Percentiles rank a stretch among this genome's conserved stretches.
These are phyloP conservation scores for Brachionus sp. DNA, from an alignment of 1,140 invertebrate species.

Conservation along the genomic window DNA sequence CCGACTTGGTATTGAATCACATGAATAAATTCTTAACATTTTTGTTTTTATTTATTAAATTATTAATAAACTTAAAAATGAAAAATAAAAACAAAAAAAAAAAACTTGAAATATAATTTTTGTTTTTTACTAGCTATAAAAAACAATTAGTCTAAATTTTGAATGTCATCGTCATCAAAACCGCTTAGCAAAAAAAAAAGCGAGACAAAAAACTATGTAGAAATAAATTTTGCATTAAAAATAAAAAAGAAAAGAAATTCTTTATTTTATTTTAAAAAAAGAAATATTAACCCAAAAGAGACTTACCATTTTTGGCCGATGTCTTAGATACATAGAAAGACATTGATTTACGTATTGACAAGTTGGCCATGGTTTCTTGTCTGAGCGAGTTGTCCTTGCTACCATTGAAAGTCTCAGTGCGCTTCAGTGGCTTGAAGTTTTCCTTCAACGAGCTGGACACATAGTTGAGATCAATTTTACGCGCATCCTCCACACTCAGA, in stretches of 20 bases:
- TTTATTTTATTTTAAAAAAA: not conserved
- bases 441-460: not conserved
- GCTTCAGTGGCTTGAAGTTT: not conserved
- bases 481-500: not conserved
- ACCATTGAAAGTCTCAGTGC: not conserved
- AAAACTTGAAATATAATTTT: too few relatives aligned
- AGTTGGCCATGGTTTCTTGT: not conserved
- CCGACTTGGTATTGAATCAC: not conserved
- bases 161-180: constrained; percentile 39
- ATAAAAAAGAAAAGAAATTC: not conserved
- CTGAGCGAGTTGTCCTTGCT: not conserved
- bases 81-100: not conserved
- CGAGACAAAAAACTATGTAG: not conserved
- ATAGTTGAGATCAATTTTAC: not conserved
- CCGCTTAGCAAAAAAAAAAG: not conserved
- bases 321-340: constrained; percentile 6
- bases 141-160: constrained; percentile 23
- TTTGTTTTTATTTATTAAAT: not conserved
- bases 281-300: not conserved
- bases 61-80: not conserved
- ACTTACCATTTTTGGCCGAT: constrained; percentile 20
- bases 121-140: not conserved
- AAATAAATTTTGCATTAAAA: constrained; percentile 15
- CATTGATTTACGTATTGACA: not conserved
- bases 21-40: constrained; percentile 42